These are phyloP conservation scores for Frieseomelitta varia DNA, from an alignment of 1,140 invertebrate genomes.

Conservation along the genomic window DNA sequence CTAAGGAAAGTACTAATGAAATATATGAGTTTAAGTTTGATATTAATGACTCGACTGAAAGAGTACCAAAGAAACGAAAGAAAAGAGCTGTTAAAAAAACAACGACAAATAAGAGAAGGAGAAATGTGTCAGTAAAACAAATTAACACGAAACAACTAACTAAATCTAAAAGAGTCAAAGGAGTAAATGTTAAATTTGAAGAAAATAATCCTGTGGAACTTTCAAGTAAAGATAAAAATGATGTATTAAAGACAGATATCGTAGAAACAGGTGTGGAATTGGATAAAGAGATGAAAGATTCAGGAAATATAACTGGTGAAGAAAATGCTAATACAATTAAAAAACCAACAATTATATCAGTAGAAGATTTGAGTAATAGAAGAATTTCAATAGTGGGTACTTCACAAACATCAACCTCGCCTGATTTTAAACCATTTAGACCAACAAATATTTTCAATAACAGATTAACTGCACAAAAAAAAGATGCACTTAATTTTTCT, in stretches of 20 bases:
- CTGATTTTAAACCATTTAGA: constrained; percentile 60
- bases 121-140: constrained; percentile 8
- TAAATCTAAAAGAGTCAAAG: background rate
- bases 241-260: background rate
- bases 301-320: background rate
- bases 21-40: constrained; percentile 64
- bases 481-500: constrained; percentile 65
- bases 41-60: constrained; percentile 52
- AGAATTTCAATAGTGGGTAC: constrained; percentile 54
- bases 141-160: background rate
- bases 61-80: constrained; percentile 29
- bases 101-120: constrained; percentile 12
- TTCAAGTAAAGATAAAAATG: background rate
- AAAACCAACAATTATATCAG: constrained; percentile 43
- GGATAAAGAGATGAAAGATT: background rate
- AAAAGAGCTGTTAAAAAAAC: background rate
- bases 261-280: background rate
- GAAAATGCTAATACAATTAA: background rate
- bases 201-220: background rate
- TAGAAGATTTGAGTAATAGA: constrained; percentile 51
- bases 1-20: constrained; percentile 18
- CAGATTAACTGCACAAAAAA: constrained; percentile 33
- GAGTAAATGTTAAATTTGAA: background rate
- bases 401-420: constrained; percentile 35
- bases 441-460: constrained; percentile 60